phyloP scores from a whole-genome alignment of 2,888 invertebrate species.

The Masnerella sp. region DNA sequence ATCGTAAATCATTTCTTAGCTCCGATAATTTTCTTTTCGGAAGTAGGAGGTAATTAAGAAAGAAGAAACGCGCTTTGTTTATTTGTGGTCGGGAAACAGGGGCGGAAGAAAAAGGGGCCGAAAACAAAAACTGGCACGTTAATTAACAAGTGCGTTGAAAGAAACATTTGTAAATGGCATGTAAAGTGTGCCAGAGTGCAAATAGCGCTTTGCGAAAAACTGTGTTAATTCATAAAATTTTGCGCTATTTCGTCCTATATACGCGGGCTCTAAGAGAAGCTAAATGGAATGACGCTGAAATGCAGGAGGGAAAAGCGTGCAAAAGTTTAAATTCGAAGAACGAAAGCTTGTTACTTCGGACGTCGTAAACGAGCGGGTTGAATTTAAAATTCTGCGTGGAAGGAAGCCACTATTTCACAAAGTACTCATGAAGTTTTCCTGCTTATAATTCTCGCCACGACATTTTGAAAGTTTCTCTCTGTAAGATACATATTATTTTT shows the following conservation, averaged over 20 bases:
- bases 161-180: conserved; percentile 42
- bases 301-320: conserved; percentile 54
- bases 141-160: conserved; percentile 36
- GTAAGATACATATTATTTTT: conserved; percentile 60
- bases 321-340: conserved; percentile 61
- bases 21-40: too few species aligned
- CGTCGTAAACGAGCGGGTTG: conserved; percentile 61
- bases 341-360: conserved; percentile 61
- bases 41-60: too few species aligned
- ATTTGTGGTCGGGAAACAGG: too few species aligned
- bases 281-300: conserved; percentile 58
- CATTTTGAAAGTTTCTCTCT: conserved; percentile 59
- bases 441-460: conserved; percentile 59
- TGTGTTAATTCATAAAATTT: conserved; percentile 58
- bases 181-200: conserved; percentile 26
- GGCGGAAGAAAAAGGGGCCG: too few species aligned
- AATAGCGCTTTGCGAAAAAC: conserved; percentile 38
- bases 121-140: conserved; percentile 34
- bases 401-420: conserved; percentile 61
- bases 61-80: too few species aligned
- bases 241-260: conserved; percentile 40
- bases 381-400: conserved; percentile 62
- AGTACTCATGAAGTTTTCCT: conserved; percentile 61
- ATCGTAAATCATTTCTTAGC: too few species aligned
- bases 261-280: conserved; percentile 35